A percentile compares a stretch with the other conserved stretches of the same genome.
Evolutionary conservation across 35 echinoderm and acorn worm genomes (phyloP).

Genomic region (Lytechinus pictus): DNA sequence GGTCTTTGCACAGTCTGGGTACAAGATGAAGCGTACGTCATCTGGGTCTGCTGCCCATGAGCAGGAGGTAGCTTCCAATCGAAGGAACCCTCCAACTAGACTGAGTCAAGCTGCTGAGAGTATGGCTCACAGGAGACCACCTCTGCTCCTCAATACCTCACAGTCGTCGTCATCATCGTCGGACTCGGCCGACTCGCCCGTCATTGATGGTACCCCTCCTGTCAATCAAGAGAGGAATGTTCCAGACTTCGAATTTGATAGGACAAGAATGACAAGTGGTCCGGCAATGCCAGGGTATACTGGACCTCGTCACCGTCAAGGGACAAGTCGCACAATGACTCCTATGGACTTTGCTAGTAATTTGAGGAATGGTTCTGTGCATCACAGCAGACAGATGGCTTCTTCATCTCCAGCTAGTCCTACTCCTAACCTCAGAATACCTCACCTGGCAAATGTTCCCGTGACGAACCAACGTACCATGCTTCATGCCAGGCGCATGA

Average conservation of each 20-base stretch:
- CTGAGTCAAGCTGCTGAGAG: neutral
- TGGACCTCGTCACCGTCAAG: neutral
- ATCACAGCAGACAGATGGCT: neutral
- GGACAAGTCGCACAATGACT: constrained; percentile 10
- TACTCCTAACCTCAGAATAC: neutral
- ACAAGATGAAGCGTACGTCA: neutral
- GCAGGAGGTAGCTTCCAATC: neutral
- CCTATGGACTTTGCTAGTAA: neutral
- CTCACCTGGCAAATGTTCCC: constrained; percentile 18
- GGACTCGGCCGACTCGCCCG: constrained; percentile 61
- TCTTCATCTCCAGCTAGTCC: neutral
- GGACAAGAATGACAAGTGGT: constrained; percentile 21
- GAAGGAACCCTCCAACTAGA: neutral
- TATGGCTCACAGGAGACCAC: neutral
- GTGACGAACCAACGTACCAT: constrained; percentile 29
- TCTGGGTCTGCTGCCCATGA: neutral
- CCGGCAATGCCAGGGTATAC: neutral
- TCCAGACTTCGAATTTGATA: constrained; percentile 17
- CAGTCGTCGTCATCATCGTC: constrained; percentile 46
- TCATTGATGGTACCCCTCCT: constrained; percentile 53
- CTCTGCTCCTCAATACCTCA: neutral
- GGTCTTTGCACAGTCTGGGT: neutral
- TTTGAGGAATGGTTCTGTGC: neutral
- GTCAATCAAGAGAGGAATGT: constrained; percentile 33
- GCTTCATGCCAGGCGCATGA: constrained; percentile 25